Conservation (phyloP, 2,888 invertebrate genomes). For the Panopea generosa region DNA sequence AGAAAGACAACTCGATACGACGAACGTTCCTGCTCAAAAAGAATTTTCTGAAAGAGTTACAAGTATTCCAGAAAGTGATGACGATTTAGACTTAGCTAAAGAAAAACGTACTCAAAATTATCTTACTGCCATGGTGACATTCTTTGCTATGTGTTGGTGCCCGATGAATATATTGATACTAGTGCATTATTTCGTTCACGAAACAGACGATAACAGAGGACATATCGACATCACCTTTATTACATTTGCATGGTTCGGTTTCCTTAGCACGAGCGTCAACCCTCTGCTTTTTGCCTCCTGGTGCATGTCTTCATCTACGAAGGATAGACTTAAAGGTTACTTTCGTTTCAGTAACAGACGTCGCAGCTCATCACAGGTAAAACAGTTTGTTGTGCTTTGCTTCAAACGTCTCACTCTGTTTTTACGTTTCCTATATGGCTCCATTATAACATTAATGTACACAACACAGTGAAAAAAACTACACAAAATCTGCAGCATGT, state of each 20-base stretch:
- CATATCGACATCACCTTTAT: slow-evolving; percentile 90
- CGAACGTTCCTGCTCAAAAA: slow-evolving; percentile 10
- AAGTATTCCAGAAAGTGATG: slow-evolving; percentile 72
- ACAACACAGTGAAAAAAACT: no score
- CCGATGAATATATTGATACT: slow-evolving; percentile 89
- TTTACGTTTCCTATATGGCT: no score
- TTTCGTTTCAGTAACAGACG: slow-evolving; percentile 80
- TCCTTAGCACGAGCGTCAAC: slow-evolving; percentile 89
- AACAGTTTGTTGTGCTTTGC: not conserved
- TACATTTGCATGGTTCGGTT: slow-evolving; percentile 90
- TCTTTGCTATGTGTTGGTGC: slow-evolving; percentile 89
- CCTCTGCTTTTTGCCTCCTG: slow-evolving; percentile 89
- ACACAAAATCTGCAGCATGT: no score
- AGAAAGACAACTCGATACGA: not conserved
- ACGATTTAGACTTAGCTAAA: slow-evolving; percentile 84
- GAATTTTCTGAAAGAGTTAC: slow-evolving; percentile 64
- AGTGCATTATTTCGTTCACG: slow-evolving; percentile 88
- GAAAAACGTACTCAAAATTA: slow-evolving; percentile 90
- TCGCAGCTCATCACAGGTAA: slow-evolving; percentile 58
- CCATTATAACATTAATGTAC: no score
- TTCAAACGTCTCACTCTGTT: no score
- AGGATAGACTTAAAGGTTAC: slow-evolving; percentile 80
- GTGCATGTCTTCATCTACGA: slow-evolving; percentile 86
- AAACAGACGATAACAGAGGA: slow-evolving; percentile 90
- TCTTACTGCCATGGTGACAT: slow-evolving; percentile 89